Percentiles rank a stretch among this genome's conserved stretches.
Conservation (phyloP, 2,888 invertebrate genomes). For the Dryobota labecula region DNA sequence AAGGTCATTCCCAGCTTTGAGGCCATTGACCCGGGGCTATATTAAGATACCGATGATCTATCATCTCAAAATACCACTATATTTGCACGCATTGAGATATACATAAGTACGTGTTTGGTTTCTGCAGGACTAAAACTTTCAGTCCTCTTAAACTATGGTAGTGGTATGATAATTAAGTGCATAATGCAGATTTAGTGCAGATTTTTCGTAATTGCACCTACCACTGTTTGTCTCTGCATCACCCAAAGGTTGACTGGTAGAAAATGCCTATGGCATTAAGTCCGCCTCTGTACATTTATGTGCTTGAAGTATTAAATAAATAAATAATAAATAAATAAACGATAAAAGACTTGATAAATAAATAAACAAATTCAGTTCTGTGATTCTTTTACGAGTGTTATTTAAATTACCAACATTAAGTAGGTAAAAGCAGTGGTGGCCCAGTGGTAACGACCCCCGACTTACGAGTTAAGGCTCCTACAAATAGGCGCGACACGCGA, state of each 20-base stretch:
- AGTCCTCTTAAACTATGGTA: neutral
- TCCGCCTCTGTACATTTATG: too few species aligned
- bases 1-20: slow-evolving; percentile 21
- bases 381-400: neutral
- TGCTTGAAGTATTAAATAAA: too few species aligned
- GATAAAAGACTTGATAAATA: neutral
- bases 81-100: neutral
- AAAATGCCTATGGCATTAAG: too few species aligned
- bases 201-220: too few species aligned
- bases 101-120: neutral
- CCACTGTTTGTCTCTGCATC: too few species aligned
- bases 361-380: slow-evolving; percentile 4
- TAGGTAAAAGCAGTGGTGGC: too few species aligned
- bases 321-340: too few species aligned
- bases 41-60: slow-evolving; percentile 5
- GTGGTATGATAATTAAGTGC: neutral
- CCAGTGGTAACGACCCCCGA: too few species aligned
- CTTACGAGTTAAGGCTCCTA: too few species aligned
- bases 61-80: slow-evolving; percentile 13
- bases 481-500: too few species aligned
- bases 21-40: neutral
- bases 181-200: too few species aligned
- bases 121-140: neutral
- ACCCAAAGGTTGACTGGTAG: too few species aligned
- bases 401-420: slow-evolving; percentile 9